Evolutionary conservation across 2,797 vertebrate species (phyloP).

Genomic region (Halcyon leucocephala): DNA sequence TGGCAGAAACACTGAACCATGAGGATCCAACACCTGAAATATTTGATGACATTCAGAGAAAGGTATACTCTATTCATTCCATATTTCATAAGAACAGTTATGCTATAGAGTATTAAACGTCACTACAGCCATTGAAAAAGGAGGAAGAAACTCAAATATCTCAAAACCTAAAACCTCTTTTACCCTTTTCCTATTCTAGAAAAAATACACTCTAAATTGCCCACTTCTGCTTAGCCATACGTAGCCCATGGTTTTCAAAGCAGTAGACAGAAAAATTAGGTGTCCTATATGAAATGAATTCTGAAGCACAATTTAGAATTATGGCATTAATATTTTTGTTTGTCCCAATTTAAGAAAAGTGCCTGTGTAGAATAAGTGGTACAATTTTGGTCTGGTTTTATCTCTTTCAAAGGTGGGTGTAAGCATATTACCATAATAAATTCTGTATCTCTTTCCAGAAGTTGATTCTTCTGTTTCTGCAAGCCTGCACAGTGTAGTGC

Average conservation of each 20-base stretch:
- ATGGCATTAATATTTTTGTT: neutral
- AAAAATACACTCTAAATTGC: neutral
- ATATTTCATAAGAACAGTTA: neutral
- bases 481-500: neutral
- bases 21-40: constrained; percentile 98
- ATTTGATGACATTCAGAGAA: constrained; percentile 97
- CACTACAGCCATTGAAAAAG: neutral
- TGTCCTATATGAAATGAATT: neutral
- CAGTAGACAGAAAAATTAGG: neutral
- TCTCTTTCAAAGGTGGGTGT: neutral
- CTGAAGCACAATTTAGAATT: neutral
- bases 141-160: neutral
- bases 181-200: neutral
- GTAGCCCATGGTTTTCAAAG: neutral
- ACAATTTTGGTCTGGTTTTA: neutral
- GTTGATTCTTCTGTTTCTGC: neutral
- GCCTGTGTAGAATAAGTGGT: neutral
- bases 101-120: neutral
- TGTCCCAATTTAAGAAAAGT: neutral
- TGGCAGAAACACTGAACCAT: constrained; percentile 92
- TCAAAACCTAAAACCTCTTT: neutral
- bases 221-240: neutral
- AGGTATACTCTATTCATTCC: constrained; percentile 77
- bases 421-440: neutral
- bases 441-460: neutral